Evolutionary conservation across 2,797 vertebrate species (phyloP).

Genomic region (Manis crassicaudata): DNA sequence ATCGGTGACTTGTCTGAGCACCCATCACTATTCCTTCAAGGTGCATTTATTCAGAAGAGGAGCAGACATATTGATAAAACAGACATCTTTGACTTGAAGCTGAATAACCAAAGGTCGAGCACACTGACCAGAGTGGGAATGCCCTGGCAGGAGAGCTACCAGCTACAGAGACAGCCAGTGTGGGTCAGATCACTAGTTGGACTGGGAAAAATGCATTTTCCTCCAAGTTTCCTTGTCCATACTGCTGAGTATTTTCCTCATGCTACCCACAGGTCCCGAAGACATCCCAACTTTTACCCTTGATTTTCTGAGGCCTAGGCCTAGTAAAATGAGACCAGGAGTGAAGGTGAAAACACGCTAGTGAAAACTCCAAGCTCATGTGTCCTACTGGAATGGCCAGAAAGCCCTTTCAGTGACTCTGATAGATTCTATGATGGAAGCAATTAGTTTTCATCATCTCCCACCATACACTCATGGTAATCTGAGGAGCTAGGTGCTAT

Average conservation of each 20-base stretch:
- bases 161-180: not conserved
- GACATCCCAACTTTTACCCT: not conserved
- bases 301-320: not conserved
- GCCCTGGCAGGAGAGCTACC: not conserved
- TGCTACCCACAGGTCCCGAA: not conserved
- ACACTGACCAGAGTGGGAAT: not conserved
- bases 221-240: not conserved
- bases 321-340: not conserved
- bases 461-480: not conserved
- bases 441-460: constrained; percentile 1
- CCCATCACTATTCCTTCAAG: not conserved
- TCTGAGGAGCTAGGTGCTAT: not conserved
- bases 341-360: not conserved
- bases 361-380: not conserved
- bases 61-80: not conserved
- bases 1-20: not conserved
- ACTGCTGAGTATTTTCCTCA: constrained; percentile 2
- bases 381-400: not conserved
- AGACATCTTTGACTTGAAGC: not conserved
- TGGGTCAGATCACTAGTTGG: not conserved
- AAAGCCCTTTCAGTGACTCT: not conserved
- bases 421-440: not conserved
- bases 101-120: not conserved
- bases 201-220: not conserved
- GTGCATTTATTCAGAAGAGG: not conserved